phyloP scores from a whole-genome alignment of 2,797 vertebrate species.

The Sylvilagus floridanus region DNA sequence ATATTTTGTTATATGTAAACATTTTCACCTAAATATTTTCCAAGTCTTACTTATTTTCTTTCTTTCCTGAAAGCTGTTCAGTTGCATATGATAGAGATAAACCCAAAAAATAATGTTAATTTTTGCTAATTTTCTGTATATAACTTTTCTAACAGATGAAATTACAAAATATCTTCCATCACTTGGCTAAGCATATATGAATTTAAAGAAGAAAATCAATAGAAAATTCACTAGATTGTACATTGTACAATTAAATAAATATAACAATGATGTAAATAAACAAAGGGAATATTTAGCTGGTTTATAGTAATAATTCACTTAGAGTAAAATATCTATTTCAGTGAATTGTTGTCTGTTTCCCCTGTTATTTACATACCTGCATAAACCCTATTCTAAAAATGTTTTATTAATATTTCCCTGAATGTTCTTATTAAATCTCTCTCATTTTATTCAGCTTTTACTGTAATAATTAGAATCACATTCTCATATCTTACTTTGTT shows the following conservation, averaged over 20 bases:
- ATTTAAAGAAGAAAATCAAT: background rate
- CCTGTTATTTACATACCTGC: background rate
- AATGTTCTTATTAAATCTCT: background rate
- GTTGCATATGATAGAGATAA: background rate
- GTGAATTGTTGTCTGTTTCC: background rate
- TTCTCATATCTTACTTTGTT: slow-evolving; percentile 32
- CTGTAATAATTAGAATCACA: background rate
- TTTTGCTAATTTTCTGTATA: background rate
- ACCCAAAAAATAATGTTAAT: background rate
- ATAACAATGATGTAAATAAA: background rate
- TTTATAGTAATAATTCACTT: background rate
- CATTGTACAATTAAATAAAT: background rate
- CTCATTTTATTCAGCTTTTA: background rate
- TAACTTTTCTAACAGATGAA: background rate
- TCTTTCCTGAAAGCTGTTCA: background rate
- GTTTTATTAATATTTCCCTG: background rate
- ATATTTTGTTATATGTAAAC: too few species aligned
- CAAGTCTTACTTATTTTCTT: background rate
- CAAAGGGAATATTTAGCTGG: background rate
- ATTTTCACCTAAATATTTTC: background rate
- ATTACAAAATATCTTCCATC: background rate
- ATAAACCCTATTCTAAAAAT: background rate
- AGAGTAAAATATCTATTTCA: background rate
- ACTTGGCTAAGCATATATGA: background rate
- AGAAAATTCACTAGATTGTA: background rate